These are phyloP conservation scores for Syrphus vitripennis DNA, from an alignment of 2,888 invertebrate genomes.

Conservation along the genomic window DNA sequence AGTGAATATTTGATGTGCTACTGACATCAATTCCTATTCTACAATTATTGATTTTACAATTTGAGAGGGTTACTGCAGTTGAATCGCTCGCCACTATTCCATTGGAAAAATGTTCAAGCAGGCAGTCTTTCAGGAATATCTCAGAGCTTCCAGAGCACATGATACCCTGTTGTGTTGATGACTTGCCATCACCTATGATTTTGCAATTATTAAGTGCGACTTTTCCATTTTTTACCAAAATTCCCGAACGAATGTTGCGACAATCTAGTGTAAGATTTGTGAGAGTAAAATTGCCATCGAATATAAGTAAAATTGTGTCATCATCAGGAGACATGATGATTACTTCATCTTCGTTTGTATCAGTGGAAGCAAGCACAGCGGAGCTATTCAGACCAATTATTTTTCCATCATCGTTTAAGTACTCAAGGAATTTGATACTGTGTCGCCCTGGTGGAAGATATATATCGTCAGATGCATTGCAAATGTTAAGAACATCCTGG, in stretches of 20 bases:
- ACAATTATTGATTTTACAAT: conserved; percentile 76
- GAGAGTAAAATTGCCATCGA: conserved; percentile 82
- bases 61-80: conserved; percentile 77
- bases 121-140: conserved; percentile 81
- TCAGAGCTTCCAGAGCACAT: conserved; percentile 80
- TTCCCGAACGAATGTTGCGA: conserved; percentile 82
- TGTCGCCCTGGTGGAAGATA: conserved; percentile 82
- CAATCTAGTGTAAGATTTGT: conserved; percentile 83
- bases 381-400: conserved; percentile 75
- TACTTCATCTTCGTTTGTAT: conserved; percentile 75
- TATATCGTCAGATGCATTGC: conserved; percentile 81
- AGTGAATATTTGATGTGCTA: conserved; percentile 80
- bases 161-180: conserved; percentile 83
- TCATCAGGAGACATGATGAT: conserved; percentile 81
- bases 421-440: conserved; percentile 81
- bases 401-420: conserved; percentile 82
- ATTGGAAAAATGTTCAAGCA: conserved; percentile 82
- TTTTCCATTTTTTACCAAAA: conserved; percentile 82
- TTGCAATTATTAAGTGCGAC: conserved; percentile 82
- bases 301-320: conserved; percentile 83
- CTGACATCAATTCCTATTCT: conserved; percentile 75
- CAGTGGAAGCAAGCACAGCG: not conserved
- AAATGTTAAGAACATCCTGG: conserved; percentile 76
- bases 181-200: conserved; percentile 82
- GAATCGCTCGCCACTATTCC: conserved; percentile 81